Conservation (phyloP, 2,888 invertebrate species). For the Trachelus troglodyta region DNA sequence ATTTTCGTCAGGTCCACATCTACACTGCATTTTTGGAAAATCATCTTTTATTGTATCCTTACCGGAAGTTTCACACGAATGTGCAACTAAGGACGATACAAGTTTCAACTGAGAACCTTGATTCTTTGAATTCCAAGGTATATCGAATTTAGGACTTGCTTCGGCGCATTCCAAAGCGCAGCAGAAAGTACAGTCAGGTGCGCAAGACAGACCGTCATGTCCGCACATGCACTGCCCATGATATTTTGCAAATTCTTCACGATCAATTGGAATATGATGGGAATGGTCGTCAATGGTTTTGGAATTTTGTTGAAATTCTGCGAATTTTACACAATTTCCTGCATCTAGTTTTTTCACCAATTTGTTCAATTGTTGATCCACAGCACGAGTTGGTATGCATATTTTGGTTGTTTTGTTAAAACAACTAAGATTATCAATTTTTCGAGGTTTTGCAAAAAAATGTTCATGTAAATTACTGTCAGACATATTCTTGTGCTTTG, state of each 20-base stretch:
- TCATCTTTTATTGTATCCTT: background rate
- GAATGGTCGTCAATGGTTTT: background rate
- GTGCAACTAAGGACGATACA: background rate
- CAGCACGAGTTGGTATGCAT: background rate
- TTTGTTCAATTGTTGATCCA: background rate
- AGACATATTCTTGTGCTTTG: background rate
- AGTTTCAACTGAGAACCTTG: background rate
- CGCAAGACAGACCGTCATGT: background rate
- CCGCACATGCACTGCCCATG: background rate
- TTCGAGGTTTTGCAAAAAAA: background rate
- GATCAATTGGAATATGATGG: background rate
- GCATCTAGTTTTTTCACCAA: background rate
- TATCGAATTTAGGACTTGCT: background rate
- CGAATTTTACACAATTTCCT: background rate
- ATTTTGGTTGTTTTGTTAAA: background rate
- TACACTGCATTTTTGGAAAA: slow-evolving; percentile 4
- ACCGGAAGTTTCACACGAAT: background rate
- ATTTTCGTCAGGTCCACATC: slow-evolving; percentile 6
- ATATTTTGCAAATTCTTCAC: background rate
- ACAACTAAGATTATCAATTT: background rate
- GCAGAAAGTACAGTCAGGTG: background rate
- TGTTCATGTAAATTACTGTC: background rate
- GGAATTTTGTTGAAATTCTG: background rate
- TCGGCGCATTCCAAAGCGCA: background rate
- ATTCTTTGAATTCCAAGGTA: background rate